These are phyloP conservation scores for Watsonalla binaria DNA, from an alignment of 2,888 invertebrate species.

Conservation along the genomic window DNA sequence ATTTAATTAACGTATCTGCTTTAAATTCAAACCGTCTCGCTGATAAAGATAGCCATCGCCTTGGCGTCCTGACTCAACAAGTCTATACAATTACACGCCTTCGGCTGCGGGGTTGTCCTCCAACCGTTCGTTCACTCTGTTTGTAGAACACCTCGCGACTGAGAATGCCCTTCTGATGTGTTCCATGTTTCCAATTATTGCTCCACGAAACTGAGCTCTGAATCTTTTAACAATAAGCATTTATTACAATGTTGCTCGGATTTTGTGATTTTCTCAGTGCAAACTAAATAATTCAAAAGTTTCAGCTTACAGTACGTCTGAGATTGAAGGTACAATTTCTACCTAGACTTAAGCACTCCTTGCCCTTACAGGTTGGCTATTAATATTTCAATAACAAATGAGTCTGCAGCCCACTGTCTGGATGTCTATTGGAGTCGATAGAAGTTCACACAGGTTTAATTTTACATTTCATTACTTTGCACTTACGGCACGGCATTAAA, in stretches of 20 bases:
- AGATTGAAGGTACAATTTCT: not conserved
- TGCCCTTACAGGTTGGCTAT: not conserved
- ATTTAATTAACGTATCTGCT: constrained; percentile 3
- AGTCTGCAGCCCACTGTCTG: no score
- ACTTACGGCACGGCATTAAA: no score
- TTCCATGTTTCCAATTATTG: not conserved
- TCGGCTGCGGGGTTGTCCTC: not conserved
- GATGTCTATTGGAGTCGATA: no score
- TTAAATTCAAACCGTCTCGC: constrained; percentile 3
- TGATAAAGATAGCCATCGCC: constrained; percentile 3
- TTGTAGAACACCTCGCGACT: not conserved
- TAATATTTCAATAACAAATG: not conserved
- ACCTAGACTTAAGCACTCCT: not conserved
- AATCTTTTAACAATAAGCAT: no score
- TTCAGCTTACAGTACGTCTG: not conserved
- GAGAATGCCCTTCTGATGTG: not conserved
- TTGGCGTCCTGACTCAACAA: constrained; percentile 3
- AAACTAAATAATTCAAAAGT: not conserved
- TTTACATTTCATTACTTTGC: no score
- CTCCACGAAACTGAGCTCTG: no score
- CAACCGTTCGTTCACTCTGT: not conserved
- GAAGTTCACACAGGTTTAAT: no score
- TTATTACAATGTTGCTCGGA: no score
- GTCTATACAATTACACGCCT: constrained; percentile 1
- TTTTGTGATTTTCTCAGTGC: not conserved